Evolutionary conservation across 2,888 invertebrate genomes (phyloP), one percentile per base, ranked within the genome.

Genomic region (Pristionchus maxplancki): DNA sequence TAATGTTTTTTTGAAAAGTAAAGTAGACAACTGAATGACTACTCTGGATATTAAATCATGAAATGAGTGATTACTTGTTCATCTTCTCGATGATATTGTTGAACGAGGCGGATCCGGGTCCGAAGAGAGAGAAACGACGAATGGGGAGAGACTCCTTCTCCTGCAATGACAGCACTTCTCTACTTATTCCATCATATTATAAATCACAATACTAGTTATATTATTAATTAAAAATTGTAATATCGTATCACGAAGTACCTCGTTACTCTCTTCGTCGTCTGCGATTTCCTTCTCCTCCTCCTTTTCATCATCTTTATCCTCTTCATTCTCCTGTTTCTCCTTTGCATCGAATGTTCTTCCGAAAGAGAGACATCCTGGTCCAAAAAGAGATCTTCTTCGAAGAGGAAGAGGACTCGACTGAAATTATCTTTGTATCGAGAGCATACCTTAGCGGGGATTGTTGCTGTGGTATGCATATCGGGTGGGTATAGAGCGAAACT

Each of bases 61-160:
- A 28, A 64, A 50, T 50, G 17, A 50, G 20, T n/a, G 0, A 58
- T 58, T 58, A 24, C 58, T 58, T 58, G 24, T 67, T 67, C 31
- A 67, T 31, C 17, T 34, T 31, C 15, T 67, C 34, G 31, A 67
- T 13, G 8, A 67, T 31, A 67, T 34, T 13, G 5, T 13, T 34
- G 67, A 67, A 67, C 1, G 67, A 67, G 9, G 78, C 44, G 11
- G 40, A 40, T 78, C 78, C 78, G 15, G 78, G 78, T n/a, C 78
- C 78, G 44, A 78, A 78, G 40, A 78, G 78, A 74, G 37, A 74
- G 37, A 40, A 37, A 44, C 78, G 78, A 44, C 78, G 78, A 28
- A 37, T 37, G 1, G 34, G 67, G 15, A 13, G 34, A 34, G 6
- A 17, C 31, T 34, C 34, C 31, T 24, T 20, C 13, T 9, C 31